phyloP scores from a whole-genome alignment of 2,888 invertebrate genomes.

The Stenotaenia linearis region DNA sequence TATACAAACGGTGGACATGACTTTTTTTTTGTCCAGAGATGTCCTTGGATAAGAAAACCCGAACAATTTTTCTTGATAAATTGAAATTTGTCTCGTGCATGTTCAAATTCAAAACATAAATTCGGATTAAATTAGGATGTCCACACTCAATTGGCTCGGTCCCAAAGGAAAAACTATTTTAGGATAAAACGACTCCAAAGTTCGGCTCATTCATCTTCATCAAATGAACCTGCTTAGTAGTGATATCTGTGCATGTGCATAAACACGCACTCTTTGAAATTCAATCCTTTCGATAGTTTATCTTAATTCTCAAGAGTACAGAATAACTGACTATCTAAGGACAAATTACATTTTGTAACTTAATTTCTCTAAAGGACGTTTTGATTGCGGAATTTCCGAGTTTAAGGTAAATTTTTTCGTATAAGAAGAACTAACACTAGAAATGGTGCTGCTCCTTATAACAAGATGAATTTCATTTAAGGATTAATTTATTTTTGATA shows the following conservation, averaged over 20 bases:
- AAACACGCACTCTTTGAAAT: constrained; percentile 8
- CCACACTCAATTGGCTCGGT: neutral
- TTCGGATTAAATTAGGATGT: neutral
- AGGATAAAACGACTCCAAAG: constrained; percentile 7
- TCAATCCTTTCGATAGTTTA: neutral
- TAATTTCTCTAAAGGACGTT: no score
- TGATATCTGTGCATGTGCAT: constrained; percentile 10
- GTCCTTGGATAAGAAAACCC: neutral
- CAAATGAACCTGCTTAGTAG: constrained; percentile 1
- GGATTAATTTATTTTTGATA: no score
- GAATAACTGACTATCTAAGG: no score
- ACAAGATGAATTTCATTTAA: no score
- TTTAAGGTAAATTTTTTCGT: no score
- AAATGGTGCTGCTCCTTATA: neutral
- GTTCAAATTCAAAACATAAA: neutral
- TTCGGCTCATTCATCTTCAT: constrained; percentile 21
- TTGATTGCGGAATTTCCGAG: no score
- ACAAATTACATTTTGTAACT: no score
- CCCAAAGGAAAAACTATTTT: neutral
- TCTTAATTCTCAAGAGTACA: neutral
- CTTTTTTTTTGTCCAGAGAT: neutral
- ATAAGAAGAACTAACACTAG: no score
- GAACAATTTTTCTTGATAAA: neutral
- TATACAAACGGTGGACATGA: no score
- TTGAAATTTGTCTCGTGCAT: neutral